phyloP scores from a whole-genome alignment of 2,797 vertebrate species.

The Petrocephalus sullivani region DNA sequence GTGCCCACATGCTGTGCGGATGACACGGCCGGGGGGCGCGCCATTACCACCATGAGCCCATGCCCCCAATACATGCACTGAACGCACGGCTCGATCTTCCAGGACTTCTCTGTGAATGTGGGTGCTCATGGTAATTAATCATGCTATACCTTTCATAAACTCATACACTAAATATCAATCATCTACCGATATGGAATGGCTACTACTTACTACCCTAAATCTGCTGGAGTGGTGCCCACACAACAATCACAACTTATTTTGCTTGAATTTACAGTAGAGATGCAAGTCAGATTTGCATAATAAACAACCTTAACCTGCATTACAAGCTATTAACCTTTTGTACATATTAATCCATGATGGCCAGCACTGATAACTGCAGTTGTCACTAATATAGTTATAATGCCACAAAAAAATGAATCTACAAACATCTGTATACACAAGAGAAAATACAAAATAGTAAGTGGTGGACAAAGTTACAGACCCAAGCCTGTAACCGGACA shows the following conservation, averaged over 20 bases:
- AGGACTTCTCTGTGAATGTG: not conserved
- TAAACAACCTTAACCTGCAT: not conserved
- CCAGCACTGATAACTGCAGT: not conserved
- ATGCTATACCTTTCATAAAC: too few relatives aligned
- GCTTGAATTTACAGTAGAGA: not conserved
- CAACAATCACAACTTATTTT: not conserved
- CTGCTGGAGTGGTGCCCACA: not conserved
- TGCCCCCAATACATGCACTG: not conserved
- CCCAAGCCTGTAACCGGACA: not conserved
- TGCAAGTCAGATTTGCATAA: not conserved
- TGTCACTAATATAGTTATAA: not conserved
- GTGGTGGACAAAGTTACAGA: not conserved
- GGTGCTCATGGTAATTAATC: not conserved
- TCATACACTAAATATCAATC: not conserved
- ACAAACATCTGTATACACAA: not conserved
- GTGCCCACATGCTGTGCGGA: slow-evolving; percentile 62
- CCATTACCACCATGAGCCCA: not conserved
- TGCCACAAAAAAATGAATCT: not conserved
- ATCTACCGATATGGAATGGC: not conserved
- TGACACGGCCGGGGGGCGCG: not conserved
- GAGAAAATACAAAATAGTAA: not conserved
- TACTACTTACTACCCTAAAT: not conserved
- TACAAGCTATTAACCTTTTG: not conserved
- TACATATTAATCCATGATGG: not conserved
- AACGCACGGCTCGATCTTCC: not conserved